Conservation (phyloP, 2,888 invertebrate species). For the Clostera curtula region DNA sequence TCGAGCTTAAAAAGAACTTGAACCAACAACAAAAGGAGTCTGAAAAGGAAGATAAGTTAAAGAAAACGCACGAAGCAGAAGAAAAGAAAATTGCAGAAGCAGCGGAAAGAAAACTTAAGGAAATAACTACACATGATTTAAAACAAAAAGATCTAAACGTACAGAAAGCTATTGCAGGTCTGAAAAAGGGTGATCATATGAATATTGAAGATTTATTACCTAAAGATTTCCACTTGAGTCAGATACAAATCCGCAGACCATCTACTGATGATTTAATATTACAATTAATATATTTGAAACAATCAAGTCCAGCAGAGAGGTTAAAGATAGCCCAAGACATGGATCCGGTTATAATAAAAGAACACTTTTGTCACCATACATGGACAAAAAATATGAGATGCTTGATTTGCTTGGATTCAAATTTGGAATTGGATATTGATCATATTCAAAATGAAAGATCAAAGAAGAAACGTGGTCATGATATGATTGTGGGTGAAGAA, state of each 20-base stretch:
- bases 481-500: constrained; percentile 42
- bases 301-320: constrained; percentile 1
- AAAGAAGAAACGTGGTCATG: constrained; percentile 9
- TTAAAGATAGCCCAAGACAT: not conserved
- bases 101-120: no score
- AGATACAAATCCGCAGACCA: constrained; percentile 23
- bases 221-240: constrained; percentile 24
- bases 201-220: no score
- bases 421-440: constrained; percentile 1
- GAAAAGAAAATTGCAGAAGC: no score
- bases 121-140: no score
- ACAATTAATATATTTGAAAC: not conserved
- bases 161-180: no score
- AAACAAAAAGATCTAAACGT: no score
- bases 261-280: constrained; percentile 22
- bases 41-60: no score
- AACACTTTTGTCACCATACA: constrained; percentile 4
- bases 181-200: no score
- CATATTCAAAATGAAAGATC: not conserved
- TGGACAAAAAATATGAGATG: not conserved
- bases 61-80: no score
- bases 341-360: not conserved
- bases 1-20: no score
- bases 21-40: no score
- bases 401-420: not conserved